Base-by-base conservation (phyloP, 2,113 vertebrate species). In the Xiphophorus maculatus region DNA sequence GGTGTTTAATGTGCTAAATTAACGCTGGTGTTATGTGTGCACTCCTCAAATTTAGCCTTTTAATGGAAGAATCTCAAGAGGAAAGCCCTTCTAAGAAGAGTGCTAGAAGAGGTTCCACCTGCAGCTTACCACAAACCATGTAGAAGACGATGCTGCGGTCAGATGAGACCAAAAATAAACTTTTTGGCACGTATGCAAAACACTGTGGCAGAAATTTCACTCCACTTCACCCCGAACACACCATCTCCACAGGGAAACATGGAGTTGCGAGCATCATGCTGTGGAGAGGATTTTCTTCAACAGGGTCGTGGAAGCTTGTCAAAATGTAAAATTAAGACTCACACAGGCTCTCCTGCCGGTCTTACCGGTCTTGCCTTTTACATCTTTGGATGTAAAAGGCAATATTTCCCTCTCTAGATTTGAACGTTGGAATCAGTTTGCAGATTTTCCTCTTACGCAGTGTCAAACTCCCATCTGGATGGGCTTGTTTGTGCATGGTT, bases 401-500 rank as follows among this genome's bases (percentile, higher is more conserved):
- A 19, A 29, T 29, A 48, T 30, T 28, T 68, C 15, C 17, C 3
- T 17, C 66, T 44, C 8, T 10, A 1, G 15, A 17, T 44, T 29
- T 28, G 44, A 67, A 9, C 8, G 40, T 29, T 32, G 28, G 22
- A 32, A 2, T 30, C 40, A 32, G 4, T 51, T 44, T 29, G 27
- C 30, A 61, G 32, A 60, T 25, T 60, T 61, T 60, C 30, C 10
- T 37, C 35, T 37, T 11, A 11, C 17, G 32, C 5, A 17, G 37
- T 40, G 72, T 74, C 69, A 40, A 54, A 67, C 33, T 19, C 3
- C 2, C 37, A 58, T 22, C 10, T 13, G 17, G 61, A 63, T 19
- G 10, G 68, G 67, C 60, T 40, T 1, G 22, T n/a, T 58, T 17
- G 25, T 67, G 63, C 62, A 32, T 7, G 25, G 68, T 80, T 74